Evolutionary conservation across 92 coral and sea anemone genomes (phyloP).

Genomic region (Actinostola sp.): DNA sequence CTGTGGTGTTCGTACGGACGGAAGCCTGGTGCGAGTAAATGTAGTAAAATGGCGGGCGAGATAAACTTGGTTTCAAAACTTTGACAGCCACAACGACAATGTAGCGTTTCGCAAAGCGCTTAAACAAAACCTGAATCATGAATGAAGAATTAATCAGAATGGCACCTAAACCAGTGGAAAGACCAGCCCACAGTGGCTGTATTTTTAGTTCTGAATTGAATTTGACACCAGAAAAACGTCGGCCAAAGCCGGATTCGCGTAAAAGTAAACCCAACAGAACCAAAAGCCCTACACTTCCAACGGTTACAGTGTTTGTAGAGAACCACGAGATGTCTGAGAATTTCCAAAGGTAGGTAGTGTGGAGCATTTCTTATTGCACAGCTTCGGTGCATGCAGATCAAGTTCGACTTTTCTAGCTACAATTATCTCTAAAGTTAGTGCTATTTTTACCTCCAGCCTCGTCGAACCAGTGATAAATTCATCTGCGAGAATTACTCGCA

Average conservation of each 20-base stretch:
- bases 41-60: slow-evolving; percentile 40
- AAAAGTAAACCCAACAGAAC: not conserved
- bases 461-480: slow-evolving; percentile 84
- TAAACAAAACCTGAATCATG: slow-evolving; percentile 4
- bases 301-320: slow-evolving; percentile 5
- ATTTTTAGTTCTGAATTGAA: slow-evolving; percentile 68
- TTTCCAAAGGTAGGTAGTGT: slow-evolving; percentile 14
- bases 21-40: not conserved
- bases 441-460: slow-evolving; percentile 41
- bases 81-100: not conserved
- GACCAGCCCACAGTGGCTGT: slow-evolving; percentile 36
- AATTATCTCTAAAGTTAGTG: not conserved
- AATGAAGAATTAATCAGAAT: slow-evolving; percentile 61
- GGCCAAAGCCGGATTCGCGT: slow-evolving; percentile 15
- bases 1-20: not conserved
- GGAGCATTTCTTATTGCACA: no score
- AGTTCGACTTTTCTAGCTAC: no score
- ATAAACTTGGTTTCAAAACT: slow-evolving; percentile 1
- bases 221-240: slow-evolving; percentile 81
- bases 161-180: slow-evolving; percentile 68
- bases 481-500: slow-evolving; percentile 65
- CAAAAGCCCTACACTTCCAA: not conserved
- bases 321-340: slow-evolving; percentile 18
- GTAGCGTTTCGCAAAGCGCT: no score
- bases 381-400: no score